Evolutionary conservation across 1,140 invertebrate species (phyloP), one percentile per base, ranked within the genome.

Genomic region (Pectinophora gossypiella): DNA sequence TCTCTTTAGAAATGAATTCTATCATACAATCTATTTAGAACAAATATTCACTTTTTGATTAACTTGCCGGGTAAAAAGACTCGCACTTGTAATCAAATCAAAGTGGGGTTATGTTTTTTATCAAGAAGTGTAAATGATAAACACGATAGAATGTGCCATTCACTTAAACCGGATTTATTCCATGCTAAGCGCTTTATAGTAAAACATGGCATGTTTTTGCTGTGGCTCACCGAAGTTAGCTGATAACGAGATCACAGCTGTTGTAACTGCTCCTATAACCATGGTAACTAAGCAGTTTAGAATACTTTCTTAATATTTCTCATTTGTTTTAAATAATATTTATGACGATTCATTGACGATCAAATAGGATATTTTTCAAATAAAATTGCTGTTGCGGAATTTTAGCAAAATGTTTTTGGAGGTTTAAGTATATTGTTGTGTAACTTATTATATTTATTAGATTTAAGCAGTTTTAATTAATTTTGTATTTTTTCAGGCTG

Each of bases 401-500:
- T 12, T 32, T 3, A 32, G 1, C 2, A 9, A 32, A 32, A 32
- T 32, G 27, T 32, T 12, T 32, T 12, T 32, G 9, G 27, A 32
- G 27, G 27, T 32, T 12, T n/a, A 32, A 32, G 9, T 32, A 12
- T 12, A 3, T 2, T 7, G 2, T 32, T 32, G 27, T 7, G 1
- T 20, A 19, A 9, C 19, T 20, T 42, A 27, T 43, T 46, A 43
- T 55, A 35, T 44, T 42, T 48, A 48, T 6, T 21, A 20, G 18
- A 15, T 38, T 42, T 19, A 47, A 22, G 44, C 19, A 22, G 51
- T 32, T 36, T 45, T 43, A 42, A 49, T 23, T 16, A 51, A 13
- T 48, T 50, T 51, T 48, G 38, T 44, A 59, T 57, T 51, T 51
- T 85, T 86, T 56, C 76, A 95, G 94, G 85, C 90, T 64, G 92